A percentile compares a stretch with the other conserved stretches of the same genome.
phyloP scores from a whole-genome alignment of 2,113 vertebrate species.

The Oncorhynchus clarkii region DNA sequence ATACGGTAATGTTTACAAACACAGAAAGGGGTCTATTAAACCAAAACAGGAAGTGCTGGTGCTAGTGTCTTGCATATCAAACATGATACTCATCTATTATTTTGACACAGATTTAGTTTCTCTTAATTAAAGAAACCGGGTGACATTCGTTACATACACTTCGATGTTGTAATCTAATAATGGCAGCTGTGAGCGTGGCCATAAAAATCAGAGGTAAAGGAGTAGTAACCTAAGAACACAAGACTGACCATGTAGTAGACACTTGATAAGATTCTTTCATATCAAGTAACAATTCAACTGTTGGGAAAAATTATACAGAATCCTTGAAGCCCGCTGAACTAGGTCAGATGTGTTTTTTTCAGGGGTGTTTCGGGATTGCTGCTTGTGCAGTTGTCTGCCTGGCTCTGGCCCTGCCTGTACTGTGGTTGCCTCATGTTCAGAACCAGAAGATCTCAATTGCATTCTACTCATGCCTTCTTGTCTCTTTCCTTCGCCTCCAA shows the following conservation, averaged over 20 bases:
- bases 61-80: background rate
- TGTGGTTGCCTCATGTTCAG: background rate
- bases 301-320: background rate
- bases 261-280: background rate
- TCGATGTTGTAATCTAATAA: background rate
- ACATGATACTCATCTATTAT: background rate
- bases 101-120: background rate
- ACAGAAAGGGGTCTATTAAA: background rate
- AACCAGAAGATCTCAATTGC: background rate
- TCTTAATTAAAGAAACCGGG: background rate
- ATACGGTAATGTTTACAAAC: background rate
- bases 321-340: slow-evolving; percentile 1
- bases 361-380: background rate
- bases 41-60: background rate
- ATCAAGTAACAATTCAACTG: slow-evolving; percentile 1
- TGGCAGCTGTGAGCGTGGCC: background rate
- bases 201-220: background rate
- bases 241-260: background rate
- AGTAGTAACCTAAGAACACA: background rate
- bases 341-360: slow-evolving; percentile 1
- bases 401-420: background rate
- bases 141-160: background rate
- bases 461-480: no score
- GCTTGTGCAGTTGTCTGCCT: slow-evolving; percentile 22
- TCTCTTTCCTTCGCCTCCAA: no score